Evolutionary conservation across 2,113 vertebrate genomes (phyloP).

Genomic region (Ceratotherium simum): DNA sequence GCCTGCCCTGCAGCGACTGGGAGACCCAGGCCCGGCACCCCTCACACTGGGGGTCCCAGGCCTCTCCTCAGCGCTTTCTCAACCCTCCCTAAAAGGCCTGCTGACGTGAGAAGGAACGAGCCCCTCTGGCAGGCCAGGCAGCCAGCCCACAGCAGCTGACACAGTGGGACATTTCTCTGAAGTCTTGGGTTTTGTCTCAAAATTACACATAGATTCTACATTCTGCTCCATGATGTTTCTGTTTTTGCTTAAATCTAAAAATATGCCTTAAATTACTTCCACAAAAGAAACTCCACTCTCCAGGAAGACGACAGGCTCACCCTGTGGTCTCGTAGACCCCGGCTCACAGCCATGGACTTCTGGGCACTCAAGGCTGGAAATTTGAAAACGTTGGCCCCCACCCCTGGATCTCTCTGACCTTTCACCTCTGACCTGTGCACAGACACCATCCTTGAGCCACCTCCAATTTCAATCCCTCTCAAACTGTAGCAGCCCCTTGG

Average conservation of each 20-base stretch:
- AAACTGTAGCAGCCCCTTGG: neutral
- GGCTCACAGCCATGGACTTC: fast-evolving
- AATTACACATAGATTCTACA: neutral
- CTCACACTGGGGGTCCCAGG: neutral
- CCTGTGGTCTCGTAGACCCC: fast-evolving
- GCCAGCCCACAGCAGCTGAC: neutral
- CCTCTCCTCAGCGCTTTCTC: neutral
- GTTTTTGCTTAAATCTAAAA: constrained; percentile 39
- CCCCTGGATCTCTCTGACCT: neutral
- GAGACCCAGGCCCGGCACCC: neutral
- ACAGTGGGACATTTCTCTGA: constrained; percentile 1
- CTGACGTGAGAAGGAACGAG: fast-evolving
- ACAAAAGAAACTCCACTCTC: neutral
- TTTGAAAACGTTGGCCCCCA: fast-evolving
- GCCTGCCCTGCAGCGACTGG: neutral
- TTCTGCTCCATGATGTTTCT: neutral
- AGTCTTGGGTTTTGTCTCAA: constrained; percentile 28
- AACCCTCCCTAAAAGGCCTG: neutral
- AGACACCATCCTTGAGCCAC: neutral
- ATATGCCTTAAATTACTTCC: neutral
- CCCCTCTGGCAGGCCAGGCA: neutral
- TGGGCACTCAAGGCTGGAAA: neutral
- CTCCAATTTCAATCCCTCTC: neutral
- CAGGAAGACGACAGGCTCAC: neutral
- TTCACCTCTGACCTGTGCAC: neutral